Evolutionary conservation across 2,797 vertebrate species (phyloP), one percentile per base, ranked within the genome.

Genomic region (Mus spretus): DNA sequence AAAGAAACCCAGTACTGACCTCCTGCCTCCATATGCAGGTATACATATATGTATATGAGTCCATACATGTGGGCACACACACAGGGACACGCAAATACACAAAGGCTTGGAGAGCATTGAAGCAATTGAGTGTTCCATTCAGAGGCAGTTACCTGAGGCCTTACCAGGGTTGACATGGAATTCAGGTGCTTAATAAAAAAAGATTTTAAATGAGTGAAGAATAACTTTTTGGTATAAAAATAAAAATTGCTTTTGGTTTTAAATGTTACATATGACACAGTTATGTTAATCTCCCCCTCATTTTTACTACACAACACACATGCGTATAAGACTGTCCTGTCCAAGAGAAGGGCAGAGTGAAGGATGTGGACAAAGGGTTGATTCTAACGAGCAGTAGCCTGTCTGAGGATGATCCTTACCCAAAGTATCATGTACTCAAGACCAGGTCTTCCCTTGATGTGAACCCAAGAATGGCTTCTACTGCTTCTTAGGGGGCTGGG

Each of bases 151-250:
- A 84, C 72, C 53, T 2, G 19, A 95, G 13, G 13, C 15, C 40
- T 93, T n/a, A 9, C 17, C 34, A 80, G n/a, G 40, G 28, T 26
- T 75, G 67, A 26, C 34, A 50, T 40, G 63, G 82, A 74, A 50
- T 63, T 31, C 37, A 47, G 92, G 72, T 72, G 12, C 40, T 31
- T n/a, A 75, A 47, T 79, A 28, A 81, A 93, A 89, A 40, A 87
- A 40, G 37, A 95, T 95, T 94, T 96, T 44, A 91, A 94, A 77
- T 84, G 28, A 79, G 37, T 6, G 44, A 82, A 59, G 22, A 55
- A 55, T 34, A 40, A 44, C 87, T 87, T 95, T 83, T 95, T 55
- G 19, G 20, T 47, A 12, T 91, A 78, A 86, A 15, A 82, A 47
- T 79, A 22, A 81, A 94, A 67, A 31, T 11, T 83, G 70, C 31